Conservation (phyloP, 2,113 vertebrate species). For the Pluvianellus socialis region DNA sequence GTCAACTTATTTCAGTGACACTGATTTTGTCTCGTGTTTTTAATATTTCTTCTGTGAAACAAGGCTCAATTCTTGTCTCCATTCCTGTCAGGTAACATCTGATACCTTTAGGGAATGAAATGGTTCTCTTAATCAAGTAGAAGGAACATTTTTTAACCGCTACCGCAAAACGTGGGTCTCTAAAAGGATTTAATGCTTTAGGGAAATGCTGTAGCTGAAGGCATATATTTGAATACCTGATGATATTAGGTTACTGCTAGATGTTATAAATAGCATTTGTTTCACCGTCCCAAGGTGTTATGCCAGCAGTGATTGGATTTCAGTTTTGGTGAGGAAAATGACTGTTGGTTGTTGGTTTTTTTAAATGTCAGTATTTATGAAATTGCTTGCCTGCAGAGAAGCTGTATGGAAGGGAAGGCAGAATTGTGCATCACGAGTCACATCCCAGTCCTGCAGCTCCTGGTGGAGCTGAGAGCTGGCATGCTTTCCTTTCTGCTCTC, state of each 20-base stretch:
- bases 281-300: neutral
- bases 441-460: neutral
- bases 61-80: slow-evolving; percentile 39
- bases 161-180: neutral
- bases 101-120: slow-evolving; percentile 31
- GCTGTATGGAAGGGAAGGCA: neutral
- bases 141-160: neutral
- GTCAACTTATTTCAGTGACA: neutral
- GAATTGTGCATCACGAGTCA: neutral
- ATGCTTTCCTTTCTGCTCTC: neutral
- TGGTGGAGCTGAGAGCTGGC: neutral
- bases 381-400: neutral
- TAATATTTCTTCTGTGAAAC: slow-evolving; percentile 38
- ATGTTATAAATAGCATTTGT: slow-evolving; percentile 43
- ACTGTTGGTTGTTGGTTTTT: neutral
- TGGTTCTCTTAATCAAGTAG: slow-evolving; percentile 5
- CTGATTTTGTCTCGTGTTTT: slow-evolving; percentile 16
- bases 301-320: neutral
- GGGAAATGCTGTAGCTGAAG: slow-evolving; percentile 9
- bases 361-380: neutral
- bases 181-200: neutral
- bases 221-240: slow-evolving; percentile 20
- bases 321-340: neutral
- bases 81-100: slow-evolving; percentile 48
- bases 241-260: slow-evolving; percentile 20